Evolutionary conservation across 2,113 vertebrate species (phyloP).

Genomic region (Acanthisitta chloris): DNA sequence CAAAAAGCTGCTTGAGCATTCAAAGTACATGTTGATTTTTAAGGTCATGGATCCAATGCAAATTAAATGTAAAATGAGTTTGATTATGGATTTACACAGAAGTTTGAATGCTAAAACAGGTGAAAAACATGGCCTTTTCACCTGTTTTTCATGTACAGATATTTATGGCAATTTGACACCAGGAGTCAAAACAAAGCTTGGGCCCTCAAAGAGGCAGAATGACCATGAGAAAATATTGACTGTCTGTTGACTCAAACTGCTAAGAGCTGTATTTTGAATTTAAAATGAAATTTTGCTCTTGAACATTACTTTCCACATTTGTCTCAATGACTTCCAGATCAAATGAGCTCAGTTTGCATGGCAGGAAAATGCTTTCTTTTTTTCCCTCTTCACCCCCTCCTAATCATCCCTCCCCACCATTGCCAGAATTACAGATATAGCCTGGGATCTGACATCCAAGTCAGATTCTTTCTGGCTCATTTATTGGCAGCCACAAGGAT

Average conservation of each 20-base stretch:
- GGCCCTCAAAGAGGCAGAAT: not conserved
- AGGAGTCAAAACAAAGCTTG: not conserved
- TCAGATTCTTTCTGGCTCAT: not conserved
- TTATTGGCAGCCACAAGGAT: constrained; percentile 26
- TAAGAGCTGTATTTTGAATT: constrained; percentile 27
- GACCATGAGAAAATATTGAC: constrained; percentile 53
- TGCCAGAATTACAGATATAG: constrained; percentile 16
- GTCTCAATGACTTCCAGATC: constrained; percentile 10
- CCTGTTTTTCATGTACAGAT: not conserved
- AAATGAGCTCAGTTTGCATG: not conserved
- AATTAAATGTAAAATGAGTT: not conserved
- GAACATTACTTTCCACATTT: not conserved
- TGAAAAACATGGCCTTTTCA: not conserved
- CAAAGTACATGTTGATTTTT: not conserved
- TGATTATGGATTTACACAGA: not conserved
- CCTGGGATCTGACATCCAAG: constrained; percentile 1
- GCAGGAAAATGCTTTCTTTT: not conserved
- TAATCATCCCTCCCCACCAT: too few species aligned
- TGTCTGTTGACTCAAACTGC: constrained; percentile 20
- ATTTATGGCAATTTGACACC: not conserved
- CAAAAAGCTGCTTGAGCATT: not conserved
- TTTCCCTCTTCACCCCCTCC: too few species aligned
- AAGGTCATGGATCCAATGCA: not conserved
- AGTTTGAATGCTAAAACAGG: not conserved
- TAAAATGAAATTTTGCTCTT: constrained; percentile 22